phyloP scores from a whole-genome alignment of 2,888 invertebrate species.

The Drepanosiphum platanoidis region DNA sequence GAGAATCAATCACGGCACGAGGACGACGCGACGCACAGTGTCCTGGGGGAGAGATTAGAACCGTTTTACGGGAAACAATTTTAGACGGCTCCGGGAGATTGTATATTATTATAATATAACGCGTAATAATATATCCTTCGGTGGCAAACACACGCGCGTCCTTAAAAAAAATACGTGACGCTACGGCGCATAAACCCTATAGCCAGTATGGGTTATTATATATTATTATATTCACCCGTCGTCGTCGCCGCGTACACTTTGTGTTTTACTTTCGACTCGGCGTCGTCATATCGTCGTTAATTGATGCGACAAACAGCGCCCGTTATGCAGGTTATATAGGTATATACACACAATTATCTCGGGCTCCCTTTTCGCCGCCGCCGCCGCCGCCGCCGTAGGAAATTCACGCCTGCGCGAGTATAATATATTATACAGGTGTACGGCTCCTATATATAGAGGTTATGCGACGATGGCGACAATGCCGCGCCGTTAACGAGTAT shows the following conservation, averaged over 20 bases:
- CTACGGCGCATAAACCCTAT: too few relatives aligned
- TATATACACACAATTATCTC: background rate
- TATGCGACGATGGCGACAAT: too few relatives aligned
- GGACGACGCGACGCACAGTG: background rate
- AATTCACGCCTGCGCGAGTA: constrained; percentile 19
- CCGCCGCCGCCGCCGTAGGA: background rate
- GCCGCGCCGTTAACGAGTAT: background rate
- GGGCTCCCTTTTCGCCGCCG: background rate
- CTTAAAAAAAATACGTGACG: too few relatives aligned
- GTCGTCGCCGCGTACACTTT: background rate
- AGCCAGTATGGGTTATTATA: too few relatives aligned
- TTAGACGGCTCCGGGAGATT: constrained; percentile 1
- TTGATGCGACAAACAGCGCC: background rate
- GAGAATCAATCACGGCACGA: constrained; percentile 50
- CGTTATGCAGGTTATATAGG: background rate
- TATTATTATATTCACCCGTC: background rate
- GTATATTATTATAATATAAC: background rate
- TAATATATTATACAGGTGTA: too few relatives aligned
- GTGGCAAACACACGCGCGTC: background rate
- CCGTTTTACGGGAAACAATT: constrained; percentile 18
- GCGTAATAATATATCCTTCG: background rate
- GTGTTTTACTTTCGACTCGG: background rate
- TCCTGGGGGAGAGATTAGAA: constrained; percentile 38
- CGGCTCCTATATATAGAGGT: too few relatives aligned
- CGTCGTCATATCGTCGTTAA: constrained; percentile 5